Evolutionary conservation across 30 jellyfish, hydroid and myxozoan species (phyloP), one percentile per base, ranked within the genome.

Genomic region (Cassiopea xamachana): DNA sequence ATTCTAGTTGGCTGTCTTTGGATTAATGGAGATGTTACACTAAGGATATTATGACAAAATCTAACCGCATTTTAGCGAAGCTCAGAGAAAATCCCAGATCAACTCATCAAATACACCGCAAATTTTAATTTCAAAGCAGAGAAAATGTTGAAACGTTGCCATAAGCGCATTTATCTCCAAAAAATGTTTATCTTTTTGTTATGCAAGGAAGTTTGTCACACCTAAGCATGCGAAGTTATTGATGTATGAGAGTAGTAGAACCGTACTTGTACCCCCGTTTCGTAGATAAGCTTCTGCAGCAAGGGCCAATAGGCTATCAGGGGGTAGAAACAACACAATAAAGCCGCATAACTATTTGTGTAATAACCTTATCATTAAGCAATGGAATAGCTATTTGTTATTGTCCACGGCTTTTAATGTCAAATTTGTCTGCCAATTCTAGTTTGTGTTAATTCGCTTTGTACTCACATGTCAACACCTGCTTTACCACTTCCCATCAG

Each of bases 401-500:
- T 70, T 83, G 64, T 83, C 27, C 69, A 79, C 87, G 95, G 95
- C 59, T 76, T 69, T 46, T 76, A 58, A 83, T 88, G 95, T 88
- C 95, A 88, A 80, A 78, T 48, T 78, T 87, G 90, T 82, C 95
- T 77, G 95, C 86, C 81, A 79, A 49, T 69, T 80, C 64, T 59
- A 72, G 94, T 75, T 83, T 49, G 77, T 87, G 71, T 77, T 77
- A 62, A 45, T 76, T 13, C 85, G 95, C 90, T 88, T 88, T 88
- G 90, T 73, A 71, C 27, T 3, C 73, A 0, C 16, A 46, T 80
- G 95, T 88, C 95, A 88, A 77, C 95, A 88, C 95, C 90, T 88
- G 70, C 87, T 78, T 82, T 43, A 79, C 95, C 77, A 88, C 95
- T 88, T 88, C 95, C 95, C 91, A 67, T 88, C 18, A 7, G 45